Percentiles rank a stretch among this genome's conserved stretches.
Evolutionary conservation across 2,113 vertebrate genomes (phyloP).

Genomic region (Dasyornis broadbenti): DNA sequence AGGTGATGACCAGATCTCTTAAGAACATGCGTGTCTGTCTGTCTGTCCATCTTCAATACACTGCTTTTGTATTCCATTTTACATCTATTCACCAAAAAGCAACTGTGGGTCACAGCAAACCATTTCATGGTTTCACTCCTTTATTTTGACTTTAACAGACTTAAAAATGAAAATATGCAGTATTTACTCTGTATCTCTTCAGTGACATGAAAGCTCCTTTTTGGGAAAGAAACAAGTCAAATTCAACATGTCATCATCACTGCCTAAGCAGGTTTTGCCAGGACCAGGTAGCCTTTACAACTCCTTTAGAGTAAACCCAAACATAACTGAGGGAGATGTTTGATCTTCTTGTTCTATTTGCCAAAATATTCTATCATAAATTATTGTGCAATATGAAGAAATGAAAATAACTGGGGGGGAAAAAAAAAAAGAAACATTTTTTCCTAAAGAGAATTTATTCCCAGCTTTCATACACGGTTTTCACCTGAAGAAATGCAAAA

Average conservation of each 20-base stretch:
- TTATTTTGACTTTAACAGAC: background rate
- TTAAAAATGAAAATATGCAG: background rate
- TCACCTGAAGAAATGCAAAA: constrained; percentile 7
- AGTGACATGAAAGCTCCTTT: background rate
- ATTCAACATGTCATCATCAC: background rate
- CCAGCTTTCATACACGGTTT: background rate
- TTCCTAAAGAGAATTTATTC: constrained; percentile 44
- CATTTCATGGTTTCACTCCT: background rate
- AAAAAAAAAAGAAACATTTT: background rate
- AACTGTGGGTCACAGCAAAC: background rate
- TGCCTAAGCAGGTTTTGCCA: background rate
- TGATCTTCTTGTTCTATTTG: background rate
- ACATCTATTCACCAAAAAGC: background rate
- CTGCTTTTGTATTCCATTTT: background rate
- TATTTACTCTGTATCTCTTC: background rate
- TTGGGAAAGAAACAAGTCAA: background rate
- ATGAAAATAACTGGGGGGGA: background rate
- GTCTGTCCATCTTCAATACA: background rate
- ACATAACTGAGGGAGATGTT: background rate
- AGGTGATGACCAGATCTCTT: background rate
- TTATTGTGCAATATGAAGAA: background rate
- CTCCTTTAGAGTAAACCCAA: background rate
- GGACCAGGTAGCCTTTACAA: background rate
- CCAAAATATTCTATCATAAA: background rate
- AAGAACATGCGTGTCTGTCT: background rate